Percentiles rank a stretch among this genome's conserved stretches.
phyloP scores from a whole-genome alignment of 2,888 invertebrate species.

The Amiota communis region DNA sequence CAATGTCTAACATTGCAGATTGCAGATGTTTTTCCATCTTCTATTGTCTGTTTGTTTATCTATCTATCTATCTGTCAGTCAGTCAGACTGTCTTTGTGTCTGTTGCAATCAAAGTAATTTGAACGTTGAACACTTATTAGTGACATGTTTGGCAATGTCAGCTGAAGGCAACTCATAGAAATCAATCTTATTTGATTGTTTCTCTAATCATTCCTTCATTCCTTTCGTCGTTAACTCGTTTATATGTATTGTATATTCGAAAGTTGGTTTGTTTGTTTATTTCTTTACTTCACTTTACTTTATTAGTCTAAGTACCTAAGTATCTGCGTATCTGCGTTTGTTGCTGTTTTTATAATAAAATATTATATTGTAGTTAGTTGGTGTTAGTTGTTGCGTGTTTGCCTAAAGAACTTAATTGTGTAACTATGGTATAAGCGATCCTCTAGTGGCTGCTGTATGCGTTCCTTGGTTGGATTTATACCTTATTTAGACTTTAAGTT shows the following conservation, averaged over 20 bases:
- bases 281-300: background rate
- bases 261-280: slow-evolving; percentile 29
- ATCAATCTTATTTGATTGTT: slow-evolving; percentile 47
- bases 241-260: slow-evolving; percentile 22
- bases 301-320: background rate
- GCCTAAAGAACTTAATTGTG: slow-evolving; percentile 23
- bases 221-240: too few species aligned
- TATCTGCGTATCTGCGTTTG: background rate
- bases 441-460: slow-evolving; percentile 9
- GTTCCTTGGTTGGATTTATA: background rate
- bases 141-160: slow-evolving; percentile 52
- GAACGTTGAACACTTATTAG: slow-evolving; percentile 56
- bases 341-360: background rate
- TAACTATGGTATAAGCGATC: slow-evolving; percentile 1
- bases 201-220: background rate
- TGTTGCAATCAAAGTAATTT: slow-evolving; percentile 30
- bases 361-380: background rate
- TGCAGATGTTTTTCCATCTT: background rate
- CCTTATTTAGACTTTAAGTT: slow-evolving; percentile 23
- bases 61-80: background rate
- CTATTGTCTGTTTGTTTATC: background rate
- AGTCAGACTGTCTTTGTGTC: slow-evolving; percentile 5
- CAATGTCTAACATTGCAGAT: background rate
- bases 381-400: background rate
- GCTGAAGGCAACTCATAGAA: slow-evolving; percentile 33